Evolutionary conservation across 1,140 invertebrate species (phyloP), one percentile per base, ranked within the genome.

Genomic region (Hypsibius dujardini): DNA sequence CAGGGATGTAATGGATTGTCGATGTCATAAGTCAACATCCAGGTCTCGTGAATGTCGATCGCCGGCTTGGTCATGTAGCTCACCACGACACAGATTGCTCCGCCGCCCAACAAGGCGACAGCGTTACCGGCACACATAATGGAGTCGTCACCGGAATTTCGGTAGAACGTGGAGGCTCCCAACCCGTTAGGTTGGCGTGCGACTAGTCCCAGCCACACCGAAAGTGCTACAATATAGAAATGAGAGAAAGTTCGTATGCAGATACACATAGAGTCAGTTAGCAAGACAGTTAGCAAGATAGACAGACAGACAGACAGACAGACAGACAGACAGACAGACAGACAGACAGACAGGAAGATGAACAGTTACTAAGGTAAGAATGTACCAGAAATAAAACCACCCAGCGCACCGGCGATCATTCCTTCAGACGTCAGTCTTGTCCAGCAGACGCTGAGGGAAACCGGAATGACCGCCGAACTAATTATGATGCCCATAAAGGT

Each of bases 11-110:
- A 74, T 1, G 80, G 80, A 71, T 79, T 81, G 74, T 81, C 80
- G 14, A 81, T 81, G 71, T 81, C 79, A 71, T 80, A 72, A 1
- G 80, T 81, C 60, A 75, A 77, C 70, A 81, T 80, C 80, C 80
- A 81, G 0, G 79, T 76, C 62, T 77, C 78, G 1, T 74, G 74
- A 15, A 74, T 70, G 59, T 76, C 71, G 3, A 74, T 73, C 3
- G 73, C 28, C 42, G 74, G 72, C 46, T 76, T 76, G 15, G 75
- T 77, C 7, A 77, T 28, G 1, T 79, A 47, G 60, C 76, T 77
- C 2, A 79, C 75, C 2, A 78, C 42, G 1, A 81, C 72, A 7
- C 77, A 75, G 46, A 81, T 74, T 7, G 78, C 12, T 0, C 76
- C 79, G 2, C 80, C 79, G 2, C 73, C 70, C n/a, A 76, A 72